Base-by-base conservation (phyloP, 2,797 vertebrate genomes). In the Danio albolineatus region DNA sequence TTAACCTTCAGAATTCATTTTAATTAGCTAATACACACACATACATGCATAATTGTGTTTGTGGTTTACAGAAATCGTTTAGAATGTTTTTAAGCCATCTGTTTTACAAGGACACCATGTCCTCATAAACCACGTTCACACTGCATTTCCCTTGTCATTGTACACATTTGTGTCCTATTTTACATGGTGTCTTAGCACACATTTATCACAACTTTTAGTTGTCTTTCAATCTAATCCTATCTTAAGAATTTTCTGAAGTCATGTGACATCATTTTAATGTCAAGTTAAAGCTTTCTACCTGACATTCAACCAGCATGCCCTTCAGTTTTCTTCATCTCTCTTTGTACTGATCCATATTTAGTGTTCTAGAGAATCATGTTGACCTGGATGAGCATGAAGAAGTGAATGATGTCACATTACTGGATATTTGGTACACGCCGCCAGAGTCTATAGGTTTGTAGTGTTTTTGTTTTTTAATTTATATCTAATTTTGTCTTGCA, bases 391-490 rank as follows among this genome's bases (percentile, higher is more conserved):
- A 16, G 14, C 5, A 48, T 51, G 67, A 77, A 16, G 73, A 71
- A 28, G 77, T 82, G n/a, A 76, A 86, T 17, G 85, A 86, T 41
- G 65, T 3, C 10, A 83, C 83, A 4, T 56, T 84, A 54, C 6
- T 84, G 21, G 80, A 86, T 10, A 61, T 78, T 49, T 87, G 84
- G 84, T 82, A 66, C 71, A 87, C 86, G n/a, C 82, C 82, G 44
- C 84, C 82, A 7, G 80, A 87, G 72, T 38, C 75, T 56, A 59
- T 61, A 41, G 67, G 84, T 84, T 65, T 39, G 84, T 79, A n/a
- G 2, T 4, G 12, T 5, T n/a, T 65, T 49, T 14, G 13, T 6
- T 51, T 70, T 60, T 8, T 3, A 41, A 7, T 17, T 69, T 28
- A 2, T 39, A 2, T 49, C 48, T 14, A 10, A n/a, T 41, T 48